Evolutionary conservation across 2,888 invertebrate genomes (phyloP).

Genomic region (Acronicta aceris): DNA sequence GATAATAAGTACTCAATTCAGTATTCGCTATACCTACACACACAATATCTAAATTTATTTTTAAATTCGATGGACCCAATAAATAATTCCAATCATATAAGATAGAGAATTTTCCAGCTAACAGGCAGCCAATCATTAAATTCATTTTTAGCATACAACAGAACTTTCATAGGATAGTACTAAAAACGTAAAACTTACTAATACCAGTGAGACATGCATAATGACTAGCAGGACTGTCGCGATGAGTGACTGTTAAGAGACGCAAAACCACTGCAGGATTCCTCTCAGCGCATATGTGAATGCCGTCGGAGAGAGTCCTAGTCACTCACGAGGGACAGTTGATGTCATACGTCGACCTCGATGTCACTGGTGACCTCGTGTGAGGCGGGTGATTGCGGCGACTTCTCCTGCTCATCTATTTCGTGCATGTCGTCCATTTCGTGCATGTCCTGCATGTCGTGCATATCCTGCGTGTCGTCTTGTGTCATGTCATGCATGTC

Average conservation of each 20-base stretch:
- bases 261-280: conserved; percentile 38
- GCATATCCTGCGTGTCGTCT: conserved; percentile 31
- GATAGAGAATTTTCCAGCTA: conserved; percentile 38
- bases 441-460: conserved; percentile 50
- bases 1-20: conserved; percentile 57
- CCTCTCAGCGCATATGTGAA: conserved; percentile 43
- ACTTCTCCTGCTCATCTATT: conserved; percentile 56
- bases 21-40: conserved; percentile 44
- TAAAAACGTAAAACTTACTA: conserved; percentile 59
- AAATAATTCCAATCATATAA: conserved; percentile 40
- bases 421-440: conserved; percentile 33
- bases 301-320: conserved; percentile 62
- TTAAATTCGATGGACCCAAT: conserved; percentile 50
- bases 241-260: conserved; percentile 49
- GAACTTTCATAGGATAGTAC: conserved; percentile 25
- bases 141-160: conserved; percentile 37
- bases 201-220: conserved; percentile 66
- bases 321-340: conserved; percentile 69
- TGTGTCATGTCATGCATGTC: conserved; percentile 51
- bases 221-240: conserved; percentile 70
- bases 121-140: conserved; percentile 28
- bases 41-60: conserved; percentile 31
- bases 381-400: conserved; percentile 71
- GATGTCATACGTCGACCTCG: conserved; percentile 86
- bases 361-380: conserved; percentile 79